Evolutionary conservation across 2,113 vertebrate species (phyloP), one percentile per base, ranked within the genome.

Genomic region (Otus sunia): DNA sequence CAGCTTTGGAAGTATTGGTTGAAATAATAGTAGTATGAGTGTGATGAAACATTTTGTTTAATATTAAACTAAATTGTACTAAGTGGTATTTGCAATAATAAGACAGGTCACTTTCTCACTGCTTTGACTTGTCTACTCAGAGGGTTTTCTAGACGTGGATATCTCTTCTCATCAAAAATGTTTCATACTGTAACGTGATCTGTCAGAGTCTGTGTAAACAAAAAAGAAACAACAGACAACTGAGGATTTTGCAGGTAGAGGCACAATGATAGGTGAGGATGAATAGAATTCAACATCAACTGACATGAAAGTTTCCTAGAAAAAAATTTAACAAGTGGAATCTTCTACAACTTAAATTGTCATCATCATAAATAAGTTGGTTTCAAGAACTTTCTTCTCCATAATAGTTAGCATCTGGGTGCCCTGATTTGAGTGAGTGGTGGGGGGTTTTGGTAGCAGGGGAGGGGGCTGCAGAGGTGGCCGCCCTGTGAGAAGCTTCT

Each of bases 261-360:
- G 41, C 0, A 0, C 13, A 73, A 3, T 80, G 49, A 30, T 69
- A 60, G 18, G 7, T 66, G 73, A 87, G n/a, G 21, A n/a, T 56
- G 45, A 77, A 97, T 77, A 53, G 80, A 72, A 59, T 74, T 36
- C 45, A 67, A 15, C 15, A 36, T 91, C 29, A 89, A 41, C 19
- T 62, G 30, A 58, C 9, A 9, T 15, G 3, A n/a, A 53, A 45
- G 10, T 67, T 87, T 90, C 76, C 47, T 58, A 67, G 62, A 26
- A 74, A 69, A 83, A 86, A 62, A 47, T 45, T 9, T 63, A 79
- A 45, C 4, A 88, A 72, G 27, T 41, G 9, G 15, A 5, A n/a
- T 62, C 59, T 64, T 77, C 34, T 87, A 32, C 10, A 71, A 21
- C 11, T 83, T 58, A 82, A 79, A 58, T 67, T 9, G 45, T 86